Percentiles rank a stretch among this genome's conserved stretches.
Evolutionary conservation across 2,888 invertebrate genomes (phyloP).

Genomic region (Crematogaster levior): DNA sequence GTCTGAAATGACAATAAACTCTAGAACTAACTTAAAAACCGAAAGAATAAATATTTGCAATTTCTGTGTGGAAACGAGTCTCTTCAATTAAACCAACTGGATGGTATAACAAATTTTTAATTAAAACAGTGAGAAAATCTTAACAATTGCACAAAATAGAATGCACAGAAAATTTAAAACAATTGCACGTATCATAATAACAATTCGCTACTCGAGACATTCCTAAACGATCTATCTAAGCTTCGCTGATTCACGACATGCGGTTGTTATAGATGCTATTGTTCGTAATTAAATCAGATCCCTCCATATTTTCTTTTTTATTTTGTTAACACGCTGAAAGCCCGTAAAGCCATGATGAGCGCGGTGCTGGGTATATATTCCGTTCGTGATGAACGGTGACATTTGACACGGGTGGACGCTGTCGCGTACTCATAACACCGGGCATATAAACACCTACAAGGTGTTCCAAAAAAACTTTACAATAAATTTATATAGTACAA

Average conservation of each 20-base stretch:
- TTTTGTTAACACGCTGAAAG: not conserved
- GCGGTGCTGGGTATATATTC: constrained; percentile 45
- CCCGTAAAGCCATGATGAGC: constrained; percentile 43
- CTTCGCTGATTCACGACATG: not conserved
- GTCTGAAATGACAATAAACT: not conserved
- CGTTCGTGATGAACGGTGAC: constrained; percentile 55
- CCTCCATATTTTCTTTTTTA: not conserved
- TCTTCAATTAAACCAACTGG: not conserved
- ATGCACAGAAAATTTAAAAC: not conserved
- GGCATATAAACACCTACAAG: constrained; percentile 36
- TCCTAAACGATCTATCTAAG: constrained; percentile 9
- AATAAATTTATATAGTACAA: constrained; percentile 4
- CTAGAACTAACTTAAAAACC: not conserved
- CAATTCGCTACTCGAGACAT: not conserved
- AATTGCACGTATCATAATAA: constrained; percentile 13
- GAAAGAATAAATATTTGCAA: not conserved
- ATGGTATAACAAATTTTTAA: not conserved
- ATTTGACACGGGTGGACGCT: constrained; percentile 57
- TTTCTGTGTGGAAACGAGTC: not conserved
- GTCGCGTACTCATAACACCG: constrained; percentile 31
- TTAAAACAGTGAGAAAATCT: constrained; percentile 10
- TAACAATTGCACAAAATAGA: not conserved
- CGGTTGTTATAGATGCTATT: constrained; percentile 33
- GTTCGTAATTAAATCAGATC: constrained; percentile 52
- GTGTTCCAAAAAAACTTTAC: constrained; percentile 21